Conservation (phyloP, 2,113 vertebrate species). For the Hypomesus transpacificus region DNA sequence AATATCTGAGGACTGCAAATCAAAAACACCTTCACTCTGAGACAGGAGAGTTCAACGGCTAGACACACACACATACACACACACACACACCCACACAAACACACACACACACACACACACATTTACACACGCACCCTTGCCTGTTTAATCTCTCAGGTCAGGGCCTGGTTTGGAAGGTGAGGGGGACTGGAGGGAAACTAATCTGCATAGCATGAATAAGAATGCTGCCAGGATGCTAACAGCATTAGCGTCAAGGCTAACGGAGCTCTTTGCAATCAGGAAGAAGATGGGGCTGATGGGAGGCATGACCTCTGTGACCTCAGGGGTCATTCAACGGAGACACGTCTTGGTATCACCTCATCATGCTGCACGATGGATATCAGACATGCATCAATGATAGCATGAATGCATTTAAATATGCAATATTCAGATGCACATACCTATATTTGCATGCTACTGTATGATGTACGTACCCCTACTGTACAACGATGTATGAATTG, state of each 20-base stretch:
- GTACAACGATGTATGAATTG: too few relatives aligned
- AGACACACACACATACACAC: slow-evolving; percentile 6
- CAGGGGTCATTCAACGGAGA: neutral
- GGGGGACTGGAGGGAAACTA: slow-evolving; percentile 21
- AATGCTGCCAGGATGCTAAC: slow-evolving; percentile 31
- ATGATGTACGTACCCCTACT: too few relatives aligned
- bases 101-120: neutral
- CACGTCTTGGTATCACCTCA: too few relatives aligned
- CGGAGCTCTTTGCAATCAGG: slow-evolving; percentile 21
- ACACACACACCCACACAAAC: neutral
- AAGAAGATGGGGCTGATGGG: slow-evolving; percentile 31
- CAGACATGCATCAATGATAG: too few relatives aligned
- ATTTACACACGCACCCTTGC: neutral
- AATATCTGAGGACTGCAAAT: slow-evolving; percentile 42
- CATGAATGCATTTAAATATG: too few relatives aligned
- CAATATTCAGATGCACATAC: too few relatives aligned
- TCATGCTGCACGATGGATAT: too few relatives aligned
- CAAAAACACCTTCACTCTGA: slow-evolving; percentile 35
- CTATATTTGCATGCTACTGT: too few relatives aligned
- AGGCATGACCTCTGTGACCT: slow-evolving; percentile 32
- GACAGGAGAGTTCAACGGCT: slow-evolving; percentile 22
- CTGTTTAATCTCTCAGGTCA: slow-evolving; percentile 24
- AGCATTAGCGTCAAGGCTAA: slow-evolving; percentile 32
- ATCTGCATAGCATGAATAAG: slow-evolving; percentile 50
- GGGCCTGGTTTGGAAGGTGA: slow-evolving; percentile 44